These are phyloP conservation scores for Pimpla rufipes DNA, from an alignment of 2,888 invertebrate species.

Conservation along the genomic window DNA sequence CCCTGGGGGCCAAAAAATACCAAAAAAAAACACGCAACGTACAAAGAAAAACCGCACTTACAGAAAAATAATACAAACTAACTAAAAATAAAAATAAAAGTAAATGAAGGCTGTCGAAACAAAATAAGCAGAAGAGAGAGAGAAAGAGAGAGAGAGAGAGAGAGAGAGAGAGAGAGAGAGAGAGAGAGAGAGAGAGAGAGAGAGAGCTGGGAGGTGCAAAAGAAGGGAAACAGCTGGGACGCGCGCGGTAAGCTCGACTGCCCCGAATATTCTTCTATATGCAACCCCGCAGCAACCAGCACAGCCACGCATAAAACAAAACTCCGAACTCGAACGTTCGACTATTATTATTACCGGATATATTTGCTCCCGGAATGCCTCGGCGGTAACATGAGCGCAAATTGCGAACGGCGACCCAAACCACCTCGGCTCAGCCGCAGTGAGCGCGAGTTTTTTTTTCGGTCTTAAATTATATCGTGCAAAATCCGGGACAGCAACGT, in stretches of 20 bases:
- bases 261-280: conserved; percentile 14
- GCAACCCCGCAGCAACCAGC: not conserved
- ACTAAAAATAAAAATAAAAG: no score
- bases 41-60: no score
- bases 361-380: not conserved
- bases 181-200: no score
- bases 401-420: conserved; percentile 1
- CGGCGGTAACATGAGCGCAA: not conserved
- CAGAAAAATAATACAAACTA: no score
- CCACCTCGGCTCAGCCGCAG: conserved; percentile 1
- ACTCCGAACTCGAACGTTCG: not conserved
- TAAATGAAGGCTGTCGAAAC: no score
- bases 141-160: no score
- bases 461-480: conserved; percentile 28
- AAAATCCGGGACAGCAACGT: conserved; percentile 50
- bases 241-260: conserved; percentile 39
- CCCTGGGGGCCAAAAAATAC: no score
- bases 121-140: no score
- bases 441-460: not conserved
- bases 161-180: no score
- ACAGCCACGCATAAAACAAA: not conserved
- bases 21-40: no score
- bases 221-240: conserved; percentile 70
- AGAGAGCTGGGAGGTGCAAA: not conserved
- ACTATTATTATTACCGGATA: not conserved